phyloP scores from a whole-genome alignment of 2,888 invertebrate genomes.

The Eupithecia tripunctaria region DNA sequence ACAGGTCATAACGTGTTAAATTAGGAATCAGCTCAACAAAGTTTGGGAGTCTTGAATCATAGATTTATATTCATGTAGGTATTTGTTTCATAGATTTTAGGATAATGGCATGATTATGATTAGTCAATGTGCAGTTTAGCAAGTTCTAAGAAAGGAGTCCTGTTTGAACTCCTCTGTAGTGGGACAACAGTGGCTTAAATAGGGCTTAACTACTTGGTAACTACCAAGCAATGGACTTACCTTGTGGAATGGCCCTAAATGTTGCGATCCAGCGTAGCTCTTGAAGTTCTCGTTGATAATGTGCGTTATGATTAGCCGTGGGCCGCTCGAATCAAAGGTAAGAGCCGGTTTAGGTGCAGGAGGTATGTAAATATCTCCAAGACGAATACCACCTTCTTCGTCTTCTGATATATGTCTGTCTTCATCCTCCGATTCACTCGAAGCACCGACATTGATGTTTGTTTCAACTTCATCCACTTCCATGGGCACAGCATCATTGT shows the following conservation, averaged over 20 bases:
- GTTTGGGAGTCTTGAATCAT: background rate
- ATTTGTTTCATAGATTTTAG: background rate
- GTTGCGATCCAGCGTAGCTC: constrained; percentile 94
- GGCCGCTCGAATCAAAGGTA: constrained; percentile 89
- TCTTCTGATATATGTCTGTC: constrained; percentile 80
- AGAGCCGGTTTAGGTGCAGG: constrained; percentile 89
- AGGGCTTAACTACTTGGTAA: too few species aligned
- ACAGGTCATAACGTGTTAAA: too few species aligned
- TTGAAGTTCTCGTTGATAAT: constrained; percentile 98
- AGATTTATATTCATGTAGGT: background rate
- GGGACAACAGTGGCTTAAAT: background rate
- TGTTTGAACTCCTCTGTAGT: background rate
- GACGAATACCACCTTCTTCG: constrained; percentile 88
- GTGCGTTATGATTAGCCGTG: constrained; percentile 94
- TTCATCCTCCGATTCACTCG: constrained; percentile 33
- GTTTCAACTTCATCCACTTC: constrained; percentile 69
- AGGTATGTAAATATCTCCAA: constrained; percentile 94
- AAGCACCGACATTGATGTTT: constrained; percentile 29
- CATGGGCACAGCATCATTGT: constrained; percentile 69
- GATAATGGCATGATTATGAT: too few species aligned
- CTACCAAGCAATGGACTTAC: constrained; percentile 74
- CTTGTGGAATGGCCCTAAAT: constrained; percentile 97
- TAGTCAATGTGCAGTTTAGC: background rate
- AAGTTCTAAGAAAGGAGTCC: background rate
- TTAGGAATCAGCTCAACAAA: background rate